Percentiles rank a stretch among this genome's conserved stretches.
Conservation (phyloP, 2,888 invertebrate species). For the Melanostoma mellinum region DNA sequence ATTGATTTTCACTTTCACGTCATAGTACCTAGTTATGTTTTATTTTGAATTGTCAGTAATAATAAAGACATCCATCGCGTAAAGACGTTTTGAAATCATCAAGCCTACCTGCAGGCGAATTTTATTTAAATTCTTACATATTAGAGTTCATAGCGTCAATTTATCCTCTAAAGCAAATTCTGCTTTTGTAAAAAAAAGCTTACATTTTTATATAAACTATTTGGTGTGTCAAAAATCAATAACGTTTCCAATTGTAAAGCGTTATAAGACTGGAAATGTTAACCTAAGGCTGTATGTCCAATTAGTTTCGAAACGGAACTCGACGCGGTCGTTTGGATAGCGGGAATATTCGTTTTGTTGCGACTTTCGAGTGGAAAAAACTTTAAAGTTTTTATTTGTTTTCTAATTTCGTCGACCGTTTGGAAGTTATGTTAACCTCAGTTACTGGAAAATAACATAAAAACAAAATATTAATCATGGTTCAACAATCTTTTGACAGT, state of each 20-base stretch:
- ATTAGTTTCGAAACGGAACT: conserved; percentile 52
- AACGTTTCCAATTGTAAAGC: not conserved
- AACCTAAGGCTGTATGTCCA: conserved; percentile 37
- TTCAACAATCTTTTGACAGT: conserved; percentile 66
- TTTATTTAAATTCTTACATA: not conserved
- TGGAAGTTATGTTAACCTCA: conserved; percentile 9
- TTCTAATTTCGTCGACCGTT: too few relatives aligned
- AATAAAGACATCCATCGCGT: conserved; percentile 2
- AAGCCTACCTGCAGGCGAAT: not conserved
- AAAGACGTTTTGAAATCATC: conserved; percentile 7
- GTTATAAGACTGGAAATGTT: conserved; percentile 30
- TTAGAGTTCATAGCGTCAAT: conserved; percentile 3
- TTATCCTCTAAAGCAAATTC: not conserved
- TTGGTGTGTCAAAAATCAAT: conserved; percentile 46
- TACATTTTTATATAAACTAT: conserved; percentile 12
- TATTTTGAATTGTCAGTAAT: conserved; percentile 16
- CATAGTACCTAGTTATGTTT: conserved; percentile 6
- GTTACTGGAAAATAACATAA: conserved; percentile 4
- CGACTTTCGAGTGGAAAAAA: not conserved
- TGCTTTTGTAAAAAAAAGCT: conserved; percentile 10
- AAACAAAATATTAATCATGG: conserved; percentile 42
- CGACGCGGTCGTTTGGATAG: conserved; percentile 41
- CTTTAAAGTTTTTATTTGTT: not conserved
- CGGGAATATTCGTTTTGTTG: conserved; percentile 18
- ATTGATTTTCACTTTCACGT: conserved; percentile 59